Evolutionary conservation across 2,888 invertebrate species (phyloP).

Genomic region (Tridacna crocea): DNA sequence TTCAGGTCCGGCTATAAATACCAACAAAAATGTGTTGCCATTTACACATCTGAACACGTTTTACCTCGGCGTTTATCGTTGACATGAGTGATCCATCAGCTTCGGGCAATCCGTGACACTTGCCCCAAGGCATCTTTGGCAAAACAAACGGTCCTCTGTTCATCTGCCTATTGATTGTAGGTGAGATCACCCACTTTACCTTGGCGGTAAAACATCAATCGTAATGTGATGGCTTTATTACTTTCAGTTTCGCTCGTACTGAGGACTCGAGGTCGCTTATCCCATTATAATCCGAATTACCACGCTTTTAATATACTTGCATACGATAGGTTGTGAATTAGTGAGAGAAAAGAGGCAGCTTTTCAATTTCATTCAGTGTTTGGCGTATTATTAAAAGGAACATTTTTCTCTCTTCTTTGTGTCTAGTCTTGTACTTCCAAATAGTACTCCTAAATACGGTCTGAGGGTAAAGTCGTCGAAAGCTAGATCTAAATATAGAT

Average conservation of each 20-base stretch:
- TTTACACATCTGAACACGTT: constrained; percentile 30
- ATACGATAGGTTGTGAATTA: too few relatives aligned
- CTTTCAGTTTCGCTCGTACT: background rate
- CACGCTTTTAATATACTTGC: too few relatives aligned
- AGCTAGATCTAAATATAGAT: too few relatives aligned
- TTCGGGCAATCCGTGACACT: constrained; percentile 29
- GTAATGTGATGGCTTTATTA: constrained; percentile 24
- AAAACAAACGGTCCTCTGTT: constrained; percentile 22
- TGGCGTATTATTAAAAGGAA: too few relatives aligned
- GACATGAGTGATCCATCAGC: constrained; percentile 33
- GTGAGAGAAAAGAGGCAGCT: too few relatives aligned
- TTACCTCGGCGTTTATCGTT: constrained; percentile 23
- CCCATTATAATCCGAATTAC: too few relatives aligned
- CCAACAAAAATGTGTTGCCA: constrained; percentile 21
- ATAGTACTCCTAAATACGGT: too few relatives aligned
- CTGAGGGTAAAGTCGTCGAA: too few relatives aligned
- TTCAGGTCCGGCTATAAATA: constrained; percentile 15
- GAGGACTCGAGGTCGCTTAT: background rate
- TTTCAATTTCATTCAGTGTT: too few relatives aligned
- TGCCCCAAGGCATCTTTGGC: constrained; percentile 17
- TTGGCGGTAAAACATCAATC: constrained; percentile 33
- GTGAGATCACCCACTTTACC: background rate
- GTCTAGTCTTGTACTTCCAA: too few relatives aligned
- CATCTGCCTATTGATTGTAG: constrained; percentile 12
- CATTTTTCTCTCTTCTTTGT: too few relatives aligned